Evolutionary conservation across 2,113 vertebrate genomes (phyloP).

Genomic region (Hiodon alosoides): DNA sequence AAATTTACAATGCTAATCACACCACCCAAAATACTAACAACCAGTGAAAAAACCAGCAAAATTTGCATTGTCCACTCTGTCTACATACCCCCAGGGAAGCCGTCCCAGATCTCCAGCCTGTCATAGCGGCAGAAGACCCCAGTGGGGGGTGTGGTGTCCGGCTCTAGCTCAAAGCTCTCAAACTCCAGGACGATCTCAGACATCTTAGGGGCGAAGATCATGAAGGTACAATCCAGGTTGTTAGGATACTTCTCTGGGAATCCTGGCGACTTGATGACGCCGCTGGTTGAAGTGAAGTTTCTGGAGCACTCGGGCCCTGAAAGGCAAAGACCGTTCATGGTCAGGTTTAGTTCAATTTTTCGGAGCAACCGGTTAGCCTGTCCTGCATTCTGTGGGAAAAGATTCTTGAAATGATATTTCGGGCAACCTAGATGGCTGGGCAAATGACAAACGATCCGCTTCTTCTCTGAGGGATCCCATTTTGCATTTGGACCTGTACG

Average conservation of each 20-base stretch:
- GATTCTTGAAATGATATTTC: not conserved
- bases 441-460: too few species aligned
- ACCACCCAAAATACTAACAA: too few species aligned
- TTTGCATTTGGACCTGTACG: too few species aligned
- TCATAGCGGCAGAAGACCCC: conserved; percentile 91
- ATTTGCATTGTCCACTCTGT: not conserved
- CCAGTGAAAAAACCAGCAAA: too few species aligned
- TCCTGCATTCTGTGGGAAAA: not conserved
- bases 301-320: conserved; percentile 91
- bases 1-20: too few species aligned
- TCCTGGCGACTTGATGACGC: conserved; percentile 89
- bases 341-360: not conserved
- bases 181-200: conserved; percentile 94
- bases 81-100: conserved; percentile 86
- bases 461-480: too few species aligned
- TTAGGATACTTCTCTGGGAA: conserved; percentile 97
- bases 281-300: conserved; percentile 84
- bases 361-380: not conserved
- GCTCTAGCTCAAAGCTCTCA: conserved; percentile 93
- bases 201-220: conserved; percentile 96
- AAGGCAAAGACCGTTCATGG: conserved; percentile 1
- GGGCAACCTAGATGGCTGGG: too few species aligned
- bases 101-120: conserved; percentile 95
- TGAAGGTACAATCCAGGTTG: conserved; percentile 94
- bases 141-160: conserved; percentile 78